Conservation (phyloP, 2,797 vertebrate genomes). For the Gouania willdenowi region DNA sequence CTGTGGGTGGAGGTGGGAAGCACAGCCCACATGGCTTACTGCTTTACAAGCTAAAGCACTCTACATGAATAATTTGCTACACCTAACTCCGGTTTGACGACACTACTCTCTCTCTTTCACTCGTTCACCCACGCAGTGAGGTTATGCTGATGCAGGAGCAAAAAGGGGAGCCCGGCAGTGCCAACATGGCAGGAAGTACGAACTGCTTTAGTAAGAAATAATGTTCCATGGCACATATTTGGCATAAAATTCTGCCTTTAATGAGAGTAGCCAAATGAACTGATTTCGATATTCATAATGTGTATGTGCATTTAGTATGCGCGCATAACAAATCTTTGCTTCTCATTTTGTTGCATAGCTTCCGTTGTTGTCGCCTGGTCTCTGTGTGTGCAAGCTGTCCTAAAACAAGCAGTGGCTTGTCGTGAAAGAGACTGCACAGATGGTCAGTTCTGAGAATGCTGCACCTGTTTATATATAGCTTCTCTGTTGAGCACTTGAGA, state of each 20-base stretch:
- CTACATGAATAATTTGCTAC: slow-evolving; percentile 67
- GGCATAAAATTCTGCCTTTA: slow-evolving; percentile 3
- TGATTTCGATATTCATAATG: slow-evolving; percentile 1
- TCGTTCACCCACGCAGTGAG: slow-evolving; percentile 48
- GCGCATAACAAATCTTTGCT: not conserved
- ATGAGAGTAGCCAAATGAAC: not conserved
- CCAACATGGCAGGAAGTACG: slow-evolving; percentile 35
- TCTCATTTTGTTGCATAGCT: not conserved
- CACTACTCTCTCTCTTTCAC: slow-evolving; percentile 46
- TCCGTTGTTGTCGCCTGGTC: slow-evolving; percentile 7
- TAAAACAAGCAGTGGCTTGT: slow-evolving; percentile 26
- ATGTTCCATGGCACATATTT: slow-evolving; percentile 12
- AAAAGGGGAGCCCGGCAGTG: slow-evolving; percentile 37
- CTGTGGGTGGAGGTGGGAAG: slow-evolving; percentile 54
- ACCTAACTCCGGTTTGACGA: slow-evolving; percentile 50
- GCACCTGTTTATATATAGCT: slow-evolving; percentile 81
- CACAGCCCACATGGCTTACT: slow-evolving; percentile 37
- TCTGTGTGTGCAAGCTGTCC: slow-evolving; percentile 13
- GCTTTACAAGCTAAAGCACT: slow-evolving; percentile 58
- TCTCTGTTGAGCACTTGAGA: slow-evolving; percentile 71
- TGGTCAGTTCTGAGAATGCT: slow-evolving; percentile 65
- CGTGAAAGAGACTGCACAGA: slow-evolving; percentile 67
- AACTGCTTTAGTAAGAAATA: slow-evolving; percentile 1
- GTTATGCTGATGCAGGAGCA: slow-evolving; percentile 60
- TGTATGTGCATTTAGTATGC: not conserved